Evolutionary conservation across 2,113 vertebrate genomes (phyloP).

Genomic region (Clarias gariepinus): DNA sequence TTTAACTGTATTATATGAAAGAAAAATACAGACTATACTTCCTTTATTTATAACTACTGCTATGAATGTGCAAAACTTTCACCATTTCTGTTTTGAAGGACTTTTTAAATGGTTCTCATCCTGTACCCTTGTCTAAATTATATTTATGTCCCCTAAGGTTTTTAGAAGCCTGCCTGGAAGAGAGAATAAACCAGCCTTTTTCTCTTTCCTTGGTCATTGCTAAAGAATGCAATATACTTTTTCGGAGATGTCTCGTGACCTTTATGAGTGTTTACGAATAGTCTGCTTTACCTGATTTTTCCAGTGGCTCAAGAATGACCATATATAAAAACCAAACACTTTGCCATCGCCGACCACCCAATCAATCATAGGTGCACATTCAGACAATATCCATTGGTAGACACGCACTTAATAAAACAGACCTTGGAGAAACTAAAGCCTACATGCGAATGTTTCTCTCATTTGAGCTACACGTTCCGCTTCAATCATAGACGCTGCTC

Average conservation of each 20-base stretch:
- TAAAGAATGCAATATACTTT: constrained; percentile 7
- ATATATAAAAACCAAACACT: not conserved
- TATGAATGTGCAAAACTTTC: not conserved
- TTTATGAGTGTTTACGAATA: constrained; percentile 4
- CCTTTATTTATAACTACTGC: not conserved
- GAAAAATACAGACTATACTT: not conserved
- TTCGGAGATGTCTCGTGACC: not conserved
- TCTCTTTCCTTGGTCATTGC: not conserved
- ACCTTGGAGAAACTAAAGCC: not conserved
- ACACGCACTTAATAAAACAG: not conserved
- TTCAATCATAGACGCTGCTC: not conserved
- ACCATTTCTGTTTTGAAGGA: not conserved
- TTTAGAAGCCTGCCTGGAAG: not conserved
- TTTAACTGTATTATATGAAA: not conserved
- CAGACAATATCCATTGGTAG: too few species aligned
- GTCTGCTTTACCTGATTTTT: not conserved
- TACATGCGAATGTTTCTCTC: not conserved
- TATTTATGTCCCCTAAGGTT: not conserved
- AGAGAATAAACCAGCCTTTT: not conserved
- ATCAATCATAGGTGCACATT: not conserved
- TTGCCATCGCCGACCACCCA: not conserved
- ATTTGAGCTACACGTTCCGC: not conserved
- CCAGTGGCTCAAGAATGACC: not conserved
- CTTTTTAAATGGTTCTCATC: not conserved
- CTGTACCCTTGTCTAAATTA: not conserved